Evolutionary conservation across 2,113 vertebrate genomes (phyloP).

Genomic region (Talpa occidentalis): DNA sequence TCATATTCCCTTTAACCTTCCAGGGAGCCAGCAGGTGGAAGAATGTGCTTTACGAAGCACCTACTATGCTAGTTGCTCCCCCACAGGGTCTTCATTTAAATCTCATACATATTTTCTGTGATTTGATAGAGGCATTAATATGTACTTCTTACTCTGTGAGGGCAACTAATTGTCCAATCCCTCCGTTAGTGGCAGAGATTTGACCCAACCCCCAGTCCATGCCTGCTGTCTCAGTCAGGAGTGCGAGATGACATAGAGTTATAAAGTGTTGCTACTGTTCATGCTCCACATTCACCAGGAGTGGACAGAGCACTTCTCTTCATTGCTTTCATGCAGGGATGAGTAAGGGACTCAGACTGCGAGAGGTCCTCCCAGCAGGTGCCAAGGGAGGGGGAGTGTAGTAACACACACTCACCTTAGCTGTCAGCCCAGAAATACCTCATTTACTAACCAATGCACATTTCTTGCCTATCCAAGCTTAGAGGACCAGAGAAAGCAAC

Average conservation of each 20-base stretch:
- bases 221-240: not conserved
- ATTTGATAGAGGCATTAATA: not conserved
- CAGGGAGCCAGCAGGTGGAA: not conserved
- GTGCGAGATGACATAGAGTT: accelerated
- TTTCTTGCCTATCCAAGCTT: not conserved
- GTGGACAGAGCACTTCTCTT: not conserved
- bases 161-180: not conserved
- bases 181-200: not conserved
- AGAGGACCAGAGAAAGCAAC: not conserved
- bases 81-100: not conserved
- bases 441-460: accelerated
- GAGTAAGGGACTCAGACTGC: not conserved
- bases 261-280: not conserved
- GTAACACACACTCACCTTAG: not conserved
- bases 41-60: not conserved
- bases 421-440: accelerated
- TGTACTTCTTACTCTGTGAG: not conserved
- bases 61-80: not conserved
- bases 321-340: not conserved
- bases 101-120: not conserved
- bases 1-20: too few species aligned
- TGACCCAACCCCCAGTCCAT: not conserved
- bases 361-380: not conserved
- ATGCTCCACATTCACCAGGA: accelerated
- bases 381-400: not conserved